Percentiles rank a stretch among this genome's conserved stretches.
These are phyloP conservation scores for Drosophila grimshawi DNA, from an alignment of 1,140 invertebrate species.

Conservation along the genomic window DNA sequence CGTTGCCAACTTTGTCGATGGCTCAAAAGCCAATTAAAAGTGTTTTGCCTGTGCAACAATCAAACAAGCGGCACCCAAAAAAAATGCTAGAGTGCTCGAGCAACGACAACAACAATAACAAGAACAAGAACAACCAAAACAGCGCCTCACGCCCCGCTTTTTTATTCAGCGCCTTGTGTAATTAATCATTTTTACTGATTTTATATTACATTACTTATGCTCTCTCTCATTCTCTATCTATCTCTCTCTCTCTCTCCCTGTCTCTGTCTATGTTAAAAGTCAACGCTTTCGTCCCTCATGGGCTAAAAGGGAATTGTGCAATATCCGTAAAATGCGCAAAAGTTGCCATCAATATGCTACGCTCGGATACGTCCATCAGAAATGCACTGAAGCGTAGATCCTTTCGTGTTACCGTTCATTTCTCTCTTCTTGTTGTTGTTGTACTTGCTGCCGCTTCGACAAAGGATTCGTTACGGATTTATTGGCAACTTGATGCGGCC, in stretches of 20 bases:
- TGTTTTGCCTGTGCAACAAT: constrained; percentile 73
- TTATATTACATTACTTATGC: constrained; percentile 34
- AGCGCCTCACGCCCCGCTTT: constrained; percentile 14
- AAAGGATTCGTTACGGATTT: constrained; percentile 82
- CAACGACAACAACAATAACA: background rate
- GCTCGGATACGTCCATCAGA: constrained; percentile 82
- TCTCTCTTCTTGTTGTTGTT: background rate
- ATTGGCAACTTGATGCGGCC: constrained; percentile 66
- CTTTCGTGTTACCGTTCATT: constrained; percentile 63
- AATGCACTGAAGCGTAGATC: constrained; percentile 81
- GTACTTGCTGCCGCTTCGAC: constrained; percentile 45
- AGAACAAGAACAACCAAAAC: too few species aligned
- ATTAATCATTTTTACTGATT: constrained; percentile 75
- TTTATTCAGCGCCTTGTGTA: constrained; percentile 43
- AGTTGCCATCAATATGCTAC: constrained; percentile 83
- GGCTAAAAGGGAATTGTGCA: constrained; percentile 66
- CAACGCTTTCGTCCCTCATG: constrained; percentile 22
- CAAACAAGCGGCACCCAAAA: constrained; percentile 37
- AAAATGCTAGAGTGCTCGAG: constrained; percentile 8
- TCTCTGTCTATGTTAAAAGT: constrained; percentile 37
- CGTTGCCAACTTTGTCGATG: constrained; percentile 56
- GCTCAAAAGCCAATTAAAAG: constrained; percentile 82
- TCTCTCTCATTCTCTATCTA: background rate
- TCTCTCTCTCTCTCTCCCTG: background rate
- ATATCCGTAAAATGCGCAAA: constrained; percentile 83